Conservation (phyloP, 2,888 invertebrate species). For the Temnothorax rugatulus region DNA sequence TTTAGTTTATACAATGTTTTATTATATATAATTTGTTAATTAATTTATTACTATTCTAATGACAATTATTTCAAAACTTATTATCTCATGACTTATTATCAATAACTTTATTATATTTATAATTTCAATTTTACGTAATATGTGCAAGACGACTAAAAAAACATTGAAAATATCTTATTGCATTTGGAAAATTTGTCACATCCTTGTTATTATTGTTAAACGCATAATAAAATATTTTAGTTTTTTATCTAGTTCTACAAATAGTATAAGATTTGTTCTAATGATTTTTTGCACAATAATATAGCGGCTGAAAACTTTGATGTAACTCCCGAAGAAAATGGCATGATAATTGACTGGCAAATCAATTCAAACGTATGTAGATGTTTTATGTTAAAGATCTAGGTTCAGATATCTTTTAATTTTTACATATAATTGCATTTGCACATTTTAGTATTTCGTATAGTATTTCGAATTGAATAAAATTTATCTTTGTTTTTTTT, state of each 20-base stretch:
- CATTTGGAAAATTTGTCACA: not conserved
- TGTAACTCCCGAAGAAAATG: constrained; percentile 52
- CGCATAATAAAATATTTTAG: not conserved
- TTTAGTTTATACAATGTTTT: not conserved
- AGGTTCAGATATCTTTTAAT: not conserved
- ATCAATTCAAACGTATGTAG: not conserved
- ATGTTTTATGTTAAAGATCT: not conserved
- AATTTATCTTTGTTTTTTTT: not conserved
- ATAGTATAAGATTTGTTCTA: not conserved
- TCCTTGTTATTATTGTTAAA: not conserved
- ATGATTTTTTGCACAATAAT: not conserved
- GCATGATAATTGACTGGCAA: constrained; percentile 46
- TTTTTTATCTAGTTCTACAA: not conserved
- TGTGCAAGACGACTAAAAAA: not conserved
- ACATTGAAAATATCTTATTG: not conserved
- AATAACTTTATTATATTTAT: not conserved
- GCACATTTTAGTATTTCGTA: too few species aligned
- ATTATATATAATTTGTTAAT: too few species aligned
- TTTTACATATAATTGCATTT: too few species aligned
- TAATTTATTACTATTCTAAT: too few species aligned
- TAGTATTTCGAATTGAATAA: not conserved
- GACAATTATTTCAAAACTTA: not conserved
- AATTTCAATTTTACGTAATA: not conserved
- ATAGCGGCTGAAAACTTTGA: constrained; percentile 53
- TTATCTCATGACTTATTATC: not conserved